Percentiles rank a stretch among this genome's conserved stretches.
Conservation (phyloP, 2,797 vertebrate species). For the Todus mexicanus region DNA sequence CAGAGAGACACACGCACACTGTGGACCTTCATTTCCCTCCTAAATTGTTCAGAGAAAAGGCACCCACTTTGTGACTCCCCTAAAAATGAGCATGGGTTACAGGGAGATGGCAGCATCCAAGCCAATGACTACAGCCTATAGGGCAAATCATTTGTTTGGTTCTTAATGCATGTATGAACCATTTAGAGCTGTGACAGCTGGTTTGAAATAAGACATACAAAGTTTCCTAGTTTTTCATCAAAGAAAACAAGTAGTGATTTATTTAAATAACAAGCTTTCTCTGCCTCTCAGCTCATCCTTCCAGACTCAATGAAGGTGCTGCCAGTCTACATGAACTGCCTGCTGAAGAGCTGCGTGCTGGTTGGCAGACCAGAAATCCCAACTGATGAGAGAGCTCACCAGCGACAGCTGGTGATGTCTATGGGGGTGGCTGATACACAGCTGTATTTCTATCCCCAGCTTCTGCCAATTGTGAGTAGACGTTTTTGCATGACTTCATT, state of each 20-base stretch:
- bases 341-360: conserved; percentile 88
- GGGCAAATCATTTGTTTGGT: not conserved
- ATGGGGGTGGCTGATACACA: conserved; percentile 93
- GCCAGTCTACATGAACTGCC: conserved; percentile 92
- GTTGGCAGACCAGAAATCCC: conserved; percentile 83
- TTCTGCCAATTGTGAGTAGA: conserved; percentile 86
- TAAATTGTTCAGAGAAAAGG: not conserved
- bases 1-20: not conserved
- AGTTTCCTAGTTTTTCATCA: not conserved
- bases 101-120: not conserved
- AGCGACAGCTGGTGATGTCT: conserved; percentile 82
- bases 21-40: not conserved
- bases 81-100: not conserved
- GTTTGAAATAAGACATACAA: not conserved
- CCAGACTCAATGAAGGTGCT: conserved; percentile 96
- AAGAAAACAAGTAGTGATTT: not conserved
- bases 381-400: conserved; percentile 85
- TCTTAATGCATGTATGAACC: not conserved
- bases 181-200: not conserved
- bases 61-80: too few species aligned
- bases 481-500: accelerated
- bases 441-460: conserved; percentile 89
- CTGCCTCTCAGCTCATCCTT: conserved; percentile 84
- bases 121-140: accelerated
- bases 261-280: not conserved